These are phyloP conservation scores for Oryzias melastigma DNA, from an alignment of 2,113 vertebrate genomes.

Conservation along the genomic window DNA sequence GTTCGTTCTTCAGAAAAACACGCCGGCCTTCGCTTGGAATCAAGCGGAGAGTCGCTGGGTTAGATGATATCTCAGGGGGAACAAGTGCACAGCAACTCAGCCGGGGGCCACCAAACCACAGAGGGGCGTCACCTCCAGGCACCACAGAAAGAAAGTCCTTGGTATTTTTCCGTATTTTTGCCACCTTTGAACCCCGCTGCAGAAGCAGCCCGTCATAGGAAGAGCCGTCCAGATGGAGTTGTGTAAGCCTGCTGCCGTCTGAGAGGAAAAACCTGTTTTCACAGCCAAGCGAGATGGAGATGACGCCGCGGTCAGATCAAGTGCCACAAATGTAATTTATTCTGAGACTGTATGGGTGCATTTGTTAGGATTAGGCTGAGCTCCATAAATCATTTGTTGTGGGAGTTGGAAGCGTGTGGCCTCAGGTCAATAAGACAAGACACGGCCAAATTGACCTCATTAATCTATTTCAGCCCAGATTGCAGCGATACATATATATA, in stretches of 20 bases:
- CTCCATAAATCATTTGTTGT: slow-evolving; percentile 48
- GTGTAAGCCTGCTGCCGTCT: too few species aligned
- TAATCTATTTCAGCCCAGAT: slow-evolving; percentile 37
- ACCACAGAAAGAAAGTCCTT: slow-evolving; percentile 12
- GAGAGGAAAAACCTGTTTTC: too few species aligned
- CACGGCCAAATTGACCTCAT: slow-evolving; percentile 54
- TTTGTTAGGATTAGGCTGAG: slow-evolving; percentile 44
- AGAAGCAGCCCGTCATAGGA: too few species aligned
- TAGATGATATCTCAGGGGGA: slow-evolving; percentile 60
- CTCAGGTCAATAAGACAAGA: slow-evolving; percentile 56
- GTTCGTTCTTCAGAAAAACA: slow-evolving; percentile 64
- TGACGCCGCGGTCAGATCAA: slow-evolving; percentile 18
- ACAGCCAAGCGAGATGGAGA: slow-evolving; percentile 6
- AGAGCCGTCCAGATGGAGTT: too few species aligned
- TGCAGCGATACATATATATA: slow-evolving; percentile 10
- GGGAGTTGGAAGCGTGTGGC: slow-evolving; percentile 26
- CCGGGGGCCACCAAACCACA: slow-evolving; percentile 37
- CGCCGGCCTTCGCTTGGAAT: slow-evolving; percentile 36
- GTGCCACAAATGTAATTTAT: slow-evolving; percentile 14
- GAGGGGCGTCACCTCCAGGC: slow-evolving; percentile 33
- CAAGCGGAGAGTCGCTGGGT: slow-evolving; percentile 43
- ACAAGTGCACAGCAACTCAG: slow-evolving; percentile 50
- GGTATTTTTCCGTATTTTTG: neutral
- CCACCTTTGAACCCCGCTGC: neutral
- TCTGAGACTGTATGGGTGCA: slow-evolving; percentile 31